A percentile compares a stretch with the other conserved stretches of the same genome.
Conservation (phyloP, 2,888 invertebrate genomes). For the Marronus borbonicus region DNA sequence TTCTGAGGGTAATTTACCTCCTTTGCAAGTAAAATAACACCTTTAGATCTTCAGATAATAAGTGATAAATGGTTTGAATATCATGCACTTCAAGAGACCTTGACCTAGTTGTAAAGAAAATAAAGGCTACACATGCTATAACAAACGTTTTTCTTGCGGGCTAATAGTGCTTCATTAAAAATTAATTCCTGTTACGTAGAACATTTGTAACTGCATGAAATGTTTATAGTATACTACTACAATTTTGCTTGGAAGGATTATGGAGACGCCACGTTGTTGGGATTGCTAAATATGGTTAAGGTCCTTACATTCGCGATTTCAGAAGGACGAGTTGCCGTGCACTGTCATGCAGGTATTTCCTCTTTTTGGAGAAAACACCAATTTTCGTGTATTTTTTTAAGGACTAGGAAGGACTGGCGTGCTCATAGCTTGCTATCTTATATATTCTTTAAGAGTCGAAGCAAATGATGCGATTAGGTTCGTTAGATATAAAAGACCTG, state of each 20-base stretch:
- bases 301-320: constrained; percentile 87
- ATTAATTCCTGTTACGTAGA: constrained; percentile 4
- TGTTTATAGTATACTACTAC: constrained; percentile 86
- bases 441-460: constrained; percentile 82
- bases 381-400: constrained; percentile 63
- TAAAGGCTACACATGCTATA: neutral
- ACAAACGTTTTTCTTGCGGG: neutral
- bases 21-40: neutral
- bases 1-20: no score
- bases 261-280: constrained; percentile 83
- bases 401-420: constrained; percentile 90
- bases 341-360: constrained; percentile 88
- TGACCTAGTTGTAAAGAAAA: constrained; percentile 27
- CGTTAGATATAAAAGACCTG: constrained; percentile 83
- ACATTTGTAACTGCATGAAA: constrained; percentile 15
- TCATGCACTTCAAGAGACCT: neutral
- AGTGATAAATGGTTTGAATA: constrained; percentile 18
- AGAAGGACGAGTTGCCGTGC: constrained; percentile 87
- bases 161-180: constrained; percentile 7
- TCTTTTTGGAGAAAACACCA: neutral
- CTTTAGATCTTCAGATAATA: constrained; percentile 9
- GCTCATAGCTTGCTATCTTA: constrained; percentile 88
- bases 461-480: constrained; percentile 87
- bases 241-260: constrained; percentile 93
- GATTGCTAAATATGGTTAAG: constrained; percentile 92